Evolutionary conservation across 1,140 invertebrate species (phyloP).

Genomic region (Neodiprion virginianus): DNA sequence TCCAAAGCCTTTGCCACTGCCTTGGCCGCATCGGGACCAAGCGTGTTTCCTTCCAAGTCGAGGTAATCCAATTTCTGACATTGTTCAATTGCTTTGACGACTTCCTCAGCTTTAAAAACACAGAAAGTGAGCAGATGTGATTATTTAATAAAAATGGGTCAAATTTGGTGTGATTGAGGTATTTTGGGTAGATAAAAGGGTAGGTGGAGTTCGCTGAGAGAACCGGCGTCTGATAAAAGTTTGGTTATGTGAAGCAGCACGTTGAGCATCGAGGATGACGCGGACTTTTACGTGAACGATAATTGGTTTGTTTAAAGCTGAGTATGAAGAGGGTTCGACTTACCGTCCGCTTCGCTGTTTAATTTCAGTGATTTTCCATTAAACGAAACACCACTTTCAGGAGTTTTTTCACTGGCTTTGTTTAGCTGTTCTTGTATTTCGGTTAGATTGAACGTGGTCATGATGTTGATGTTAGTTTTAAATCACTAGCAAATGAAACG

Average conservation of each 20-base stretch:
- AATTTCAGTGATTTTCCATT: conserved; percentile 72
- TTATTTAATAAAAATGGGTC: conserved; percentile 19
- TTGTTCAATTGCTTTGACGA: conserved; percentile 70
- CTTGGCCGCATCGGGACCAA: conserved; percentile 87
- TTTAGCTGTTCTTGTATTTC: conserved; percentile 44
- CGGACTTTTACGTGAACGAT: neutral
- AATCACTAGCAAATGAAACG: too few species aligned
- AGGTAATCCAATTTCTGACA: conserved; percentile 73
- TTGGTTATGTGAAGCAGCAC: too few species aligned
- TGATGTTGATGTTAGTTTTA: conserved; percentile 16
- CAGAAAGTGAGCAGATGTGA: conserved; percentile 22
- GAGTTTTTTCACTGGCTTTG: conserved; percentile 34
- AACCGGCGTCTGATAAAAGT: too few species aligned
- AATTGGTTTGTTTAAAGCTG: too few species aligned
- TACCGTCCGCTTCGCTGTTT: conserved; percentile 73
- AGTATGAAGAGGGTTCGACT: conserved; percentile 32
- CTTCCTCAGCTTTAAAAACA: conserved; percentile 65
- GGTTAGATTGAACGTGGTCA: conserved; percentile 51
- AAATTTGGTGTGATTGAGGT: conserved; percentile 5
- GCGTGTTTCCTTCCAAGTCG: conserved; percentile 90
- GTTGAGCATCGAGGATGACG: too few species aligned
- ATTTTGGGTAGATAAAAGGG: conserved; percentile 14
- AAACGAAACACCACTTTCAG: conserved; percentile 66
- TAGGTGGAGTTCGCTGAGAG: conserved; percentile 4
- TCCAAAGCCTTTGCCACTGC: conserved; percentile 83